Base-by-base conservation (phyloP, 2,797 vertebrate genomes). In the Megaceryle alcyon region DNA sequence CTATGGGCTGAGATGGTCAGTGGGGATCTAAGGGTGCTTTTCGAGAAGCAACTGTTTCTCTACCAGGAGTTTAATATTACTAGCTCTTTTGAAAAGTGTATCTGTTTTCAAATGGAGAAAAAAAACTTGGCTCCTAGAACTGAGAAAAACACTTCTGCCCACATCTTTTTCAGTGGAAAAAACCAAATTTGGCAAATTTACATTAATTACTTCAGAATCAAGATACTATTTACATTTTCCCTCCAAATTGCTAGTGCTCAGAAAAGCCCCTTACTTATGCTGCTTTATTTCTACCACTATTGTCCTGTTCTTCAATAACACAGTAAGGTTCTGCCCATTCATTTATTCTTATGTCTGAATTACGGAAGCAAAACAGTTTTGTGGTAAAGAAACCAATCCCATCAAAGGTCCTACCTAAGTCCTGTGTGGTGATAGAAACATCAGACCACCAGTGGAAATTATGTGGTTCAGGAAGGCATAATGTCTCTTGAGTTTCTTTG, bases 71-170 rank as follows among this genome's bases (percentile, higher is more conserved):
- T 61, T 66, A 82, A n/a, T 8, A 9, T 18, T 54, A 61, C 19
- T 29, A 48, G 8, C 35, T 88, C 15, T 11, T 85, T 77, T 68
- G 48, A 54, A 86, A 69, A 41, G 5, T 8, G 26, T 41, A 7
- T 15, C 19, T 76, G 16, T 86, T 96, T 91, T 79, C 44, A 82
- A 43, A 72, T 5, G 9, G 41, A 87, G 33, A n/a, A 92, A 63
- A 78, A 59, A 3, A 0, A 14, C 18, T 72, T 72, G 21, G 10
- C 60, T 80, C 21, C 26, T 66, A 51, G 23, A 87, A 73, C 35
- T 43, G n/a, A 51, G 56, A 43, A 72, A 68, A 80, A 35, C 2
- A 0, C 77, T 77, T 82, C 35, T 82, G 14, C 28, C 35, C 35
- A 29, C 26, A 28, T 51, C 19, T 72, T 72, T 86, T 86, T 51